Evolutionary conservation across 2,113 vertebrate species (phyloP).

Genomic region (Alosa alosa): DNA sequence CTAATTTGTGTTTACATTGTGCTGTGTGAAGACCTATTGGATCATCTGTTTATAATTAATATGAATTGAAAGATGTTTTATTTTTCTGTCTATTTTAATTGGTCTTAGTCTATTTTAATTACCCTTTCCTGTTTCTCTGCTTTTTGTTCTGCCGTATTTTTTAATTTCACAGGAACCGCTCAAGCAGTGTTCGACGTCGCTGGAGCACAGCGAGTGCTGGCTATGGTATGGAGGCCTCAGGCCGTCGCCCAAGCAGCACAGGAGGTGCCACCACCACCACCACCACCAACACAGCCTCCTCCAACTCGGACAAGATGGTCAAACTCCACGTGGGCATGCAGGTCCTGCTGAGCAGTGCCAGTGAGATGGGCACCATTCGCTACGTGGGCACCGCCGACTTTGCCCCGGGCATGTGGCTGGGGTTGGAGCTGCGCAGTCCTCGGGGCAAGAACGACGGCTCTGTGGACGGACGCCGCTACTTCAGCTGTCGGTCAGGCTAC

Average conservation of each 20-base stretch:
- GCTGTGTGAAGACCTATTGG: not conserved
- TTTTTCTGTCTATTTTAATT: not conserved
- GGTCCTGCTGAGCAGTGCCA: conserved; percentile 90
- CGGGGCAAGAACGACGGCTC: conserved; percentile 91
- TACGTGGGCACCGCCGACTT: conserved; percentile 89
- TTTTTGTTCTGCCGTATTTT: not conserved
- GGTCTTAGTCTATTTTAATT: not conserved
- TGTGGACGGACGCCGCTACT: conserved; percentile 85
- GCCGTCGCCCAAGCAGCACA: conserved; percentile 12
- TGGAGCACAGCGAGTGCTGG: conserved; percentile 72
- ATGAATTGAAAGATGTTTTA: not conserved
- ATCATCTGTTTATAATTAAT: not conserved
- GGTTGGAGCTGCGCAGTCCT: conserved; percentile 86
- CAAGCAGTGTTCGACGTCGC: conserved; percentile 73
- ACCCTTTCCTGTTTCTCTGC: not conserved
- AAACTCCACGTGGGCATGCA: conserved; percentile 86
- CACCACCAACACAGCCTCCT: not conserved
- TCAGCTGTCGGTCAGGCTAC: conserved; percentile 81
- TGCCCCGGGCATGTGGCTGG: conserved; percentile 87
- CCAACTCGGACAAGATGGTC: conserved; percentile 58
- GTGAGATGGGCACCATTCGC: conserved; percentile 87
- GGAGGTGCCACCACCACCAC: conserved; percentile 40
- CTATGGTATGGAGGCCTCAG: not conserved
- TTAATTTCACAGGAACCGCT: conserved; percentile 67
- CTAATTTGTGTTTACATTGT: not conserved